Evolutionary conservation across 2,113 vertebrate species (phyloP).

Genomic region (Cichladusa arquata): DNA sequence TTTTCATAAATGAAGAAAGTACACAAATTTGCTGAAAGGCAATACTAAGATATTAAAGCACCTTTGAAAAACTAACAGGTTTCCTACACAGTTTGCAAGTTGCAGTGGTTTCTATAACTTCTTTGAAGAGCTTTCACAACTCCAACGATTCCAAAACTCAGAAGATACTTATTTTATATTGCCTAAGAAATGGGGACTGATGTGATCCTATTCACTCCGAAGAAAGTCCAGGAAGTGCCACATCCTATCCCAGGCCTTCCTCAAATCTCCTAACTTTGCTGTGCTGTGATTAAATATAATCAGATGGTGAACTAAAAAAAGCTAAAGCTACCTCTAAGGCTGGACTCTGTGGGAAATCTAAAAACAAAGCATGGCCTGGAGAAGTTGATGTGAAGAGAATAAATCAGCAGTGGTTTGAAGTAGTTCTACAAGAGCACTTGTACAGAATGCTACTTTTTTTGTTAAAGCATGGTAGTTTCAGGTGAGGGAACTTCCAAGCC

Average conservation of each 20-base stretch:
- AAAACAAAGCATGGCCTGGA: neutral
- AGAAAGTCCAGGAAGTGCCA: neutral
- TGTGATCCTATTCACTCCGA: neutral
- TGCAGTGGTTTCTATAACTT: neutral
- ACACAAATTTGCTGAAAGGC: conserved; percentile 10
- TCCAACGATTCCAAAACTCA: neutral
- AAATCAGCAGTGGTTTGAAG: neutral
- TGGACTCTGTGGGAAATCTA: neutral
- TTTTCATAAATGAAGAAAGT: conserved; percentile 36
- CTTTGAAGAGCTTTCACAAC: neutral
- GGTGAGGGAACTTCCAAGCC: neutral
- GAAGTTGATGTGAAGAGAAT: neutral
- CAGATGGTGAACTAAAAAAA: neutral
- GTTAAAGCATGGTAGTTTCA: neutral
- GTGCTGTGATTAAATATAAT: neutral
- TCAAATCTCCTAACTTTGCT: neutral
- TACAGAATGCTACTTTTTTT: neutral
- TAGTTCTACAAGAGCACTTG: neutral
- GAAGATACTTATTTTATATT: neutral
- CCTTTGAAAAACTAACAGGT: neutral
- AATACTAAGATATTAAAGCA: neutral
- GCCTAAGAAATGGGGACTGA: neutral
- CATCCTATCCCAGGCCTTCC: neutral
- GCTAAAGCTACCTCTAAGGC: neutral
- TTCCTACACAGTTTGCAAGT: neutral